Evolutionary conservation across 1,140 invertebrate genomes (phyloP).

Genomic region (Saccostrea glomerata): DNA sequence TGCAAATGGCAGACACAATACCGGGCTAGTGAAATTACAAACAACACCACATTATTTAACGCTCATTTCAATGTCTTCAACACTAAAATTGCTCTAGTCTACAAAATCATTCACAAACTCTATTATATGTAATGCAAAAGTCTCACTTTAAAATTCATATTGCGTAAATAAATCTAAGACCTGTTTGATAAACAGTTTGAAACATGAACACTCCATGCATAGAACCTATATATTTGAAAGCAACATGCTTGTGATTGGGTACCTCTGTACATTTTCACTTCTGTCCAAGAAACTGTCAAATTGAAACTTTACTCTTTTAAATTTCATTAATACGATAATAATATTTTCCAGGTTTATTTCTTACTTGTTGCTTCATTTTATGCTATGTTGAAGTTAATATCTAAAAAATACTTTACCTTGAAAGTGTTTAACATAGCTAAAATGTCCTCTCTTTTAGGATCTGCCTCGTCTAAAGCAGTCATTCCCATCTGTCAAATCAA

Average conservation of each 20-base stretch:
- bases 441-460: constrained; percentile 44
- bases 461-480: constrained; percentile 58
- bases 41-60: constrained; percentile 39
- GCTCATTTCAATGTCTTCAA: background rate
- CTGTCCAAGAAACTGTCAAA: background rate
- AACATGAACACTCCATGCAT: background rate
- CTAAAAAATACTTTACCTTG: constrained; percentile 52
- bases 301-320: background rate
- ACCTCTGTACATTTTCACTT: background rate
- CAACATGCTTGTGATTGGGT: background rate
- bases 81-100: background rate
- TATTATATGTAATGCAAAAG: background rate
- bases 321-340: background rate
- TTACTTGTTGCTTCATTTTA: no score
- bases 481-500: constrained; percentile 60
- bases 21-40: constrained; percentile 49
- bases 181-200: background rate
- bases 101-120: background rate
- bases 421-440: constrained; percentile 60
- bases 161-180: background rate
- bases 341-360: no score
- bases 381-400: background rate
- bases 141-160: background rate
- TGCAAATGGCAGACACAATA: constrained; percentile 49
- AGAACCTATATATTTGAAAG: background rate